Evolutionary conservation across 2,797 vertebrate species (phyloP).

Genomic region (Rachycentron canadum): DNA sequence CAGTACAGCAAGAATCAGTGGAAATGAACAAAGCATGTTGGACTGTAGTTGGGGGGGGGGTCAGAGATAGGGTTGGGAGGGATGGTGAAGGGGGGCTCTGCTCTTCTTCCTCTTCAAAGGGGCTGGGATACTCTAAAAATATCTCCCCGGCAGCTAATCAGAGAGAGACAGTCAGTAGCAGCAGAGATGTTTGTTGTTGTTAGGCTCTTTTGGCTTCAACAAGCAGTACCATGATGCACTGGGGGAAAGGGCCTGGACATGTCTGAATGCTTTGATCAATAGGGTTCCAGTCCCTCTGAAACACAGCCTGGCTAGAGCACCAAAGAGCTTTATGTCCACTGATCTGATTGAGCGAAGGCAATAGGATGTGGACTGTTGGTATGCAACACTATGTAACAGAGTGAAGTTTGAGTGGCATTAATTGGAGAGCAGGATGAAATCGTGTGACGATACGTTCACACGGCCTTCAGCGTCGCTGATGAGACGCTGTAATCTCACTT

Average conservation of each 20-base stretch:
- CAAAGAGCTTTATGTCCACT: slow-evolving; percentile 67
- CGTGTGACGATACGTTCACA: slow-evolving; percentile 54
- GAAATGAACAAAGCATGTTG: slow-evolving; percentile 70
- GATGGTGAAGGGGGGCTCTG: slow-evolving; percentile 32
- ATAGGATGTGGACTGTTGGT: slow-evolving; percentile 39
- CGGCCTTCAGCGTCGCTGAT: slow-evolving; percentile 46
- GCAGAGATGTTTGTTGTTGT: slow-evolving; percentile 81
- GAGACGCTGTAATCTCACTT: slow-evolving; percentile 53
- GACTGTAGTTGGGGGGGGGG: slow-evolving; percentile 52
- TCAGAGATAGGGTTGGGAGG: slow-evolving; percentile 35
- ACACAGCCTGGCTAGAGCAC: slow-evolving; percentile 70
- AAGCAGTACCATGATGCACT: slow-evolving; percentile 72
- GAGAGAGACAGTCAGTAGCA: slow-evolving; percentile 71
- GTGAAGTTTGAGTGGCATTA: slow-evolving; percentile 73
- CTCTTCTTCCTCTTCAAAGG: slow-evolving; percentile 79
- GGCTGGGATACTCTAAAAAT: slow-evolving; percentile 80
- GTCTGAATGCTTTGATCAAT: slow-evolving; percentile 82
- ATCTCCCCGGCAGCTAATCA: slow-evolving; percentile 77
- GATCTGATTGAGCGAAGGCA: slow-evolving; percentile 65
- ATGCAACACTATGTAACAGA: slow-evolving; percentile 50
- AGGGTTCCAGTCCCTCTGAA: slow-evolving; percentile 73
- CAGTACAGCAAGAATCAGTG: slow-evolving; percentile 48
- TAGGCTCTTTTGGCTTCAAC: slow-evolving; percentile 78
- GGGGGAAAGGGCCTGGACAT: slow-evolving; percentile 72
- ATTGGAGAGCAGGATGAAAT: slow-evolving; percentile 69